A percentile compares a stretch with the other conserved stretches of the same genome.
Conservation (phyloP, 2,888 invertebrate genomes). For the Erpobdella octoculata region DNA sequence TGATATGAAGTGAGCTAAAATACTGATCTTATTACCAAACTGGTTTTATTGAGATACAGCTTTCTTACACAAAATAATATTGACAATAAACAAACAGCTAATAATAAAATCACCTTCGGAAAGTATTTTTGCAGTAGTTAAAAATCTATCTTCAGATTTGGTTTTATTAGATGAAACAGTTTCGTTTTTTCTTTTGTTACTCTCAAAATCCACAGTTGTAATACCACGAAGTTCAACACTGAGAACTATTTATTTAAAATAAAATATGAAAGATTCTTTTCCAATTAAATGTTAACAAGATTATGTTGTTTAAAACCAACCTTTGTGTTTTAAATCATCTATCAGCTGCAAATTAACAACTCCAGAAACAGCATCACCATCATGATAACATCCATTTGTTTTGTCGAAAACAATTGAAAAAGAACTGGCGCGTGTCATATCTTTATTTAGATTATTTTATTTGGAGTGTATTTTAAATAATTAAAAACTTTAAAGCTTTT, state of each 20-base stretch:
- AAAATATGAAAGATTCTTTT: too few relatives aligned
- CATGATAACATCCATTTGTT: neutral
- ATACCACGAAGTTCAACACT: too few relatives aligned
- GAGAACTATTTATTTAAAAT: too few relatives aligned
- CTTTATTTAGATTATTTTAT: neutral
- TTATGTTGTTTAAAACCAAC: too few relatives aligned
- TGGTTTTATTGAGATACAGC: neutral
- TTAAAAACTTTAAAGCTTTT: neutral
- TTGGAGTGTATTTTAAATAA: neutral
- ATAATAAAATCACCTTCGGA: neutral
- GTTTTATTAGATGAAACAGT: neutral
- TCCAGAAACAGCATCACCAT: neutral
- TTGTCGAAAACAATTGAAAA: neutral
- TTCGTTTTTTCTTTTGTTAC: too few relatives aligned
- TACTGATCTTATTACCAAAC: too few relatives aligned
- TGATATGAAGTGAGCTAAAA: too few relatives aligned
- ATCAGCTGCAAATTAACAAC: neutral
- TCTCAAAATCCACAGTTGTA: too few relatives aligned
- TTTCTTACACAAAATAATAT: neutral
- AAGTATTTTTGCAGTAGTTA: slow-evolving; percentile 1
- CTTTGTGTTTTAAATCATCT: neutral
- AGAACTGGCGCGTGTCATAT: neutral
- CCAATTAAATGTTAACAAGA: too few relatives aligned
- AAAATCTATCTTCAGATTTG: neutral
- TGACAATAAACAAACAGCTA: neutral